Conservation (phyloP, 2,888 invertebrate genomes). For the Drosophila macrospina region DNA sequence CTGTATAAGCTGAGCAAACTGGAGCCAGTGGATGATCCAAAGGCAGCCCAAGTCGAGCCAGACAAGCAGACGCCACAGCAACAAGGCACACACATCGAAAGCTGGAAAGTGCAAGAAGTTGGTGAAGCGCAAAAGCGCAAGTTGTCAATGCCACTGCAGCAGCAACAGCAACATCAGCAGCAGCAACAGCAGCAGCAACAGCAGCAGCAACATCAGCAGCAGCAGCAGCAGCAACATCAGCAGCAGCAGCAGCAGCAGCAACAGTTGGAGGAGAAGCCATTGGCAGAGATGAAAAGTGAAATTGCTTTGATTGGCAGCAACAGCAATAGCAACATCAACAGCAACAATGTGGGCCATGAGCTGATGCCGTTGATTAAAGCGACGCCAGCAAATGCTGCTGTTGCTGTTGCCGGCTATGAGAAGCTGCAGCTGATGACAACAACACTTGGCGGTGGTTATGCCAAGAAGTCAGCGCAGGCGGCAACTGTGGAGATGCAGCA, state of each 20-base stretch:
- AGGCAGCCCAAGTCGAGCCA: slow-evolving; percentile 20
- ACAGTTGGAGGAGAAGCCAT: slow-evolving; percentile 42
- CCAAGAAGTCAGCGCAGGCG: slow-evolving; percentile 39
- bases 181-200: slow-evolving; percentile 19
- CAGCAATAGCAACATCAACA: slow-evolving; percentile 33
- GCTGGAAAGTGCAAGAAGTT: slow-evolving; percentile 53
- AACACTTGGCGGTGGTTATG: slow-evolving; percentile 26
- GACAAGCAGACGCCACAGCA: slow-evolving; percentile 47
- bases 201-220: slow-evolving; percentile 25
- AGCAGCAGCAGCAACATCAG: slow-evolving; percentile 36
- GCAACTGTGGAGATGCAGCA: slow-evolving; percentile 10
- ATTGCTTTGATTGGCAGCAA: slow-evolving; percentile 22
- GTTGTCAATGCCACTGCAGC: slow-evolving; percentile 24
- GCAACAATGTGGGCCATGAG: slow-evolving; percentile 48
- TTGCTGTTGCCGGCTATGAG: slow-evolving; percentile 24
- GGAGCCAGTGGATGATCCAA: slow-evolving; percentile 30
- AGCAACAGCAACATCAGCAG: slow-evolving; percentile 35
- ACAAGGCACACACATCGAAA: slow-evolving; percentile 38
- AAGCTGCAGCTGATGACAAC: slow-evolving; percentile 54
- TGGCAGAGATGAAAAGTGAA: slow-evolving; percentile 41
- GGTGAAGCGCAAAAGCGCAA: slow-evolving; percentile 61
- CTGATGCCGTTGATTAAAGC: slow-evolving; percentile 32
- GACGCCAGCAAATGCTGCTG: slow-evolving; percentile 28
- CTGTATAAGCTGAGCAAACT: slow-evolving; percentile 43
- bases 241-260: slow-evolving; percentile 41